These are phyloP conservation scores for Paraplagusia blochii DNA, from an alignment of 2,113 vertebrate genomes.

Conservation along the genomic window DNA sequence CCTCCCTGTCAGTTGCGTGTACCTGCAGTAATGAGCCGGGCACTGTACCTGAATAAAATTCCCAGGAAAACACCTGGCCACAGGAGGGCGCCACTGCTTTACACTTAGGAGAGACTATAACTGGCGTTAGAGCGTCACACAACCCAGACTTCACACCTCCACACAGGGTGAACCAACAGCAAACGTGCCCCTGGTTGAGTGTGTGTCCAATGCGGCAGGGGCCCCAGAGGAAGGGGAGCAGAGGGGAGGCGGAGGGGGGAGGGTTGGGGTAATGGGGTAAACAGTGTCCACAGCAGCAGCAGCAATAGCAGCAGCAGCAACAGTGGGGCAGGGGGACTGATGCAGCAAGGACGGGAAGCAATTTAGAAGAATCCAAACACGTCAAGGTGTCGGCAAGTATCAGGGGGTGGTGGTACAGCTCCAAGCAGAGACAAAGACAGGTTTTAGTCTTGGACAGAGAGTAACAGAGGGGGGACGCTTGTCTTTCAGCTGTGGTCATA, in stretches of 20 bases:
- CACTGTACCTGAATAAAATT: slow-evolving; percentile 82
- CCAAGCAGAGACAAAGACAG: slow-evolving; percentile 49
- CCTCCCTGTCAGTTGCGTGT: slow-evolving; percentile 51
- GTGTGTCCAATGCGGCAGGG: slow-evolving; percentile 68
- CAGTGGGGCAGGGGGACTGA: too few species aligned
- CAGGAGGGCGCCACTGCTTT: slow-evolving; percentile 82
- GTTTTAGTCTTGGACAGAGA: not conserved
- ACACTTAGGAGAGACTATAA: slow-evolving; percentile 85
- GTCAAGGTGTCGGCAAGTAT: slow-evolving; percentile 15
- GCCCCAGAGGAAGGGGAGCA: slow-evolving; percentile 25
- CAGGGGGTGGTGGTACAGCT: slow-evolving; percentile 24
- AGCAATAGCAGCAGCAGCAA: slow-evolving; percentile 52
- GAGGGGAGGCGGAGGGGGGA: not conserved
- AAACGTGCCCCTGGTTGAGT: slow-evolving; percentile 73
- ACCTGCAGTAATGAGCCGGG: slow-evolving; percentile 67
- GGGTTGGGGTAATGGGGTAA: slow-evolving; percentile 19
- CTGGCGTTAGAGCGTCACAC: slow-evolving; percentile 79
- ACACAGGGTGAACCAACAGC: slow-evolving; percentile 70
- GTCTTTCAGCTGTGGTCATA: slow-evolving; percentile 34
- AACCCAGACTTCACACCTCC: slow-evolving; percentile 69
- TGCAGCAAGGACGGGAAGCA: slow-evolving; percentile 24
- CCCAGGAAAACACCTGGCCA: slow-evolving; percentile 85
- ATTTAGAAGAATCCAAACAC: slow-evolving; percentile 51
- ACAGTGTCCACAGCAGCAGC: slow-evolving; percentile 48
- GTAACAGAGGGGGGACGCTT: slow-evolving; percentile 10